Evolutionary conservation across 2,888 invertebrate species (phyloP), one percentile per base, ranked within the genome.

Genomic region (Pollenia angustigena): DNA sequence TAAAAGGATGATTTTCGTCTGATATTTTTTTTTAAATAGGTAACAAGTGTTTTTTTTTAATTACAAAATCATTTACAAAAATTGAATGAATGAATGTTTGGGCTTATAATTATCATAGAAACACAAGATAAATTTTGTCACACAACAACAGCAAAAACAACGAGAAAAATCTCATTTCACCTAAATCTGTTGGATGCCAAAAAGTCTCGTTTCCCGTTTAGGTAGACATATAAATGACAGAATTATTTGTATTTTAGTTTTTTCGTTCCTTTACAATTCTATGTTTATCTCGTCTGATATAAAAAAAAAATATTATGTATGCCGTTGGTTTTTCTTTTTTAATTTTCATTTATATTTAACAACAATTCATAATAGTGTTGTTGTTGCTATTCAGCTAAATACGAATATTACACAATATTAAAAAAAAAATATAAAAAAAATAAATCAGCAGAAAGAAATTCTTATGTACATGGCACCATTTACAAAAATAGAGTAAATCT

Each of bases 101-200:
- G 14, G 40, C 56, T 62, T 50, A 58, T 79, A 76, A 85, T 85
- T 85, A 76, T 78, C 46, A 78, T 68, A 64, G 71, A 64, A 81
- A 76, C 23, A 69, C 54, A 74, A 64, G 60, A 75, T 46, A 48
- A 58, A 83, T 48, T 68, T 32, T 32, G 32, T 32, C 4, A 12
- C 60, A 32, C 64, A 80, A 76, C 11, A 71, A 71, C 32, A 60
- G 4, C 58, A 56, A 69, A 54, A 62, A 62, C 72, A 44, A 50
- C 68, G 62, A 58, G 71, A 48, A 60, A 78, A 68, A 64, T 72
- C 44, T 42, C 44, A 76, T 86, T 86, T 88, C 88, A 88, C 88
- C 86, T 81, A 88, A 85, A 88, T 88, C 68, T 81, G 64, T 66
- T 64, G 54, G 85, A 78, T 88, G 88, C 88, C 87, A 88, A 88